phyloP scores from a whole-genome alignment of 1,140 invertebrate genomes.

The Ylistrum balloti region DNA sequence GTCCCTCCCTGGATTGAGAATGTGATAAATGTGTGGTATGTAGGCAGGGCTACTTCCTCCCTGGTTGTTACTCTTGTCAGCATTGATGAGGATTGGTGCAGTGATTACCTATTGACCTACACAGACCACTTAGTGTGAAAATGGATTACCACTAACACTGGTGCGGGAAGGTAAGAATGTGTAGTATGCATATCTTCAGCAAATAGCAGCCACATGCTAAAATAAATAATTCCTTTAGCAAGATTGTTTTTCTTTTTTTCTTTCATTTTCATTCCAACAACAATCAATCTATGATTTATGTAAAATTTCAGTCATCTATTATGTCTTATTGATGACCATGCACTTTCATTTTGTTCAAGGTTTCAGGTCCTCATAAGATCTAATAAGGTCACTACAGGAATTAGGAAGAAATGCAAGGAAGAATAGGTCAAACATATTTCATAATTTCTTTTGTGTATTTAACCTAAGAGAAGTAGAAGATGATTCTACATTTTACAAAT shows the following conservation, averaged over 20 bases:
- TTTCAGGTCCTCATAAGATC: background rate
- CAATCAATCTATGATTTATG: too few relatives aligned
- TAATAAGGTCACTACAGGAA: background rate
- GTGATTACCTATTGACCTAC: background rate
- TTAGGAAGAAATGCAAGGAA: background rate
- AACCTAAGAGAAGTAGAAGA: too few relatives aligned
- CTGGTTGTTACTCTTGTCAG: background rate
- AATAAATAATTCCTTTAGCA: too few relatives aligned
- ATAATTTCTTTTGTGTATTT: too few relatives aligned
- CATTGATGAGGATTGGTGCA: background rate
- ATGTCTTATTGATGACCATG: too few relatives aligned
- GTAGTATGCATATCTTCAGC: background rate
- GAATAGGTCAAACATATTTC: too few relatives aligned
- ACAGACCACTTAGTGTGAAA: constrained; percentile 10
- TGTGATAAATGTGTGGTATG: constrained; percentile 7
- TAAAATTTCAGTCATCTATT: too few relatives aligned
- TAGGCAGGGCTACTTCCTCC: background rate
- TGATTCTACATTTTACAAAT: too few relatives aligned
- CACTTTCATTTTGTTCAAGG: background rate
- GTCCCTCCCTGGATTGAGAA: background rate
- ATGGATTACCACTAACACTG: background rate
- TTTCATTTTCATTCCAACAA: background rate
- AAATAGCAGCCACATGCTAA: background rate
- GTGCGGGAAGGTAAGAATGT: background rate
- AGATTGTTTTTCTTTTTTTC: background rate